A percentile compares a stretch with the other conserved stretches of the same genome.
Evolutionary conservation across 2,888 invertebrate genomes (phyloP).

Genomic region (Tiliacea citrago): DNA sequence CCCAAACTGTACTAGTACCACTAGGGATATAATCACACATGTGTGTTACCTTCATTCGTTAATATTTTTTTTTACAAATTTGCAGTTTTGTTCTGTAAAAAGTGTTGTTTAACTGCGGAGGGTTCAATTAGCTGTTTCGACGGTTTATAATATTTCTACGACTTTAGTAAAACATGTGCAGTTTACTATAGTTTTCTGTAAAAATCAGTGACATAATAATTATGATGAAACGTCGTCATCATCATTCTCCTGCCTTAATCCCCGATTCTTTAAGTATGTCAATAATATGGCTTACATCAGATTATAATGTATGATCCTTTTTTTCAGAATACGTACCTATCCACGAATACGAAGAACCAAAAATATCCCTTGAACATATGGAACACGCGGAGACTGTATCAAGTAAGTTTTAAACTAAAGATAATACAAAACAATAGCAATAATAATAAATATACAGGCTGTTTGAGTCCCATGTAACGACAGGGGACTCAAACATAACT

Average conservation of each 20-base stretch:
- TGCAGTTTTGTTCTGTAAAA: not conserved
- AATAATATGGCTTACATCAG: not conserved
- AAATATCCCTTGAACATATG: conserved; percentile 83
- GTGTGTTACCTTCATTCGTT: not conserved
- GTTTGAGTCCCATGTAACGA: no score
- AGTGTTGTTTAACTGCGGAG: not conserved
- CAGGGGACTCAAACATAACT: no score
- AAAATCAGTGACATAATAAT: not conserved
- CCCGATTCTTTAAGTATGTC: not conserved
- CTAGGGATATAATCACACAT: not conserved
- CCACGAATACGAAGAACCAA: conserved; percentile 85
- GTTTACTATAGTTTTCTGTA: not conserved
- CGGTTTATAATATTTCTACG: not conserved
- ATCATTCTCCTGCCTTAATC: not conserved
- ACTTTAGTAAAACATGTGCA: not conserved
- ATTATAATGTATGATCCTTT: not conserved
- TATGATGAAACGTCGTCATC: not conserved
- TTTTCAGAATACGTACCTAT: conserved; percentile 84
- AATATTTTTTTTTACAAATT: not conserved
- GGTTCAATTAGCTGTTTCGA: not conserved
- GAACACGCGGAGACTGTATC: conserved; percentile 85
- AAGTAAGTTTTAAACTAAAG: conserved; percentile 74
- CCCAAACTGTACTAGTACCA: not conserved
- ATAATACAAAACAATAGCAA: not conserved
- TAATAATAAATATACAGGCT: not conserved